phyloP scores from a whole-genome alignment of 1,140 invertebrate genomes.

The Homalodisca vitripennis region DNA sequence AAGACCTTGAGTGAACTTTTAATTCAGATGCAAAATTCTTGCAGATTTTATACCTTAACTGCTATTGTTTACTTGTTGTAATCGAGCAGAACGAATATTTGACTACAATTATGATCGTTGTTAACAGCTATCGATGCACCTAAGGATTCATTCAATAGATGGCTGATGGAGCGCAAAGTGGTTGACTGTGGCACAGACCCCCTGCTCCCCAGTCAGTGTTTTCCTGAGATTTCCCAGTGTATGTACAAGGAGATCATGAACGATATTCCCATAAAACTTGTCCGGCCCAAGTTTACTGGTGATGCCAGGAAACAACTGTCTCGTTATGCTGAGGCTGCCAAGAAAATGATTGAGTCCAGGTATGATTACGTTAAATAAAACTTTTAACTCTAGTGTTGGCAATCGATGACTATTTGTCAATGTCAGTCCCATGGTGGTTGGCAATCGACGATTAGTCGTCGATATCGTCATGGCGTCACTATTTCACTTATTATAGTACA shows the following conservation, averaged over 20 bases:
- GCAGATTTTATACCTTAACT: too few species aligned
- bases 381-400: background rate
- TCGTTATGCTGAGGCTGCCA: slow-evolving; percentile 93
- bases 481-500: too few species aligned
- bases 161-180: slow-evolving; percentile 94
- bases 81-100: too few species aligned
- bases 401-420: background rate
- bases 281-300: slow-evolving; percentile 91
- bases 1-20: too few species aligned
- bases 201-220: slow-evolving; percentile 85
- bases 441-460: too few species aligned
- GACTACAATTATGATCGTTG: too few species aligned
- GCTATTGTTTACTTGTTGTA: too few species aligned
- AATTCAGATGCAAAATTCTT: too few species aligned
- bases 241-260: slow-evolving; percentile 99
- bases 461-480: too few species aligned
- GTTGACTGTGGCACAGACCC: slow-evolving; percentile 87
- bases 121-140: slow-evolving; percentile 91
- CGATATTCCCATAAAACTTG: slow-evolving; percentile 94
- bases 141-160: slow-evolving; percentile 93
- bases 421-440: too few species aligned
- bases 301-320: slow-evolving; percentile 96
- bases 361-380: too few species aligned
- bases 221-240: slow-evolving; percentile 87
- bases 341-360: slow-evolving; percentile 92